These are phyloP conservation scores for Lacerta agilis DNA, from an alignment of 2,797 vertebrate genomes.

Conservation along the genomic window DNA sequence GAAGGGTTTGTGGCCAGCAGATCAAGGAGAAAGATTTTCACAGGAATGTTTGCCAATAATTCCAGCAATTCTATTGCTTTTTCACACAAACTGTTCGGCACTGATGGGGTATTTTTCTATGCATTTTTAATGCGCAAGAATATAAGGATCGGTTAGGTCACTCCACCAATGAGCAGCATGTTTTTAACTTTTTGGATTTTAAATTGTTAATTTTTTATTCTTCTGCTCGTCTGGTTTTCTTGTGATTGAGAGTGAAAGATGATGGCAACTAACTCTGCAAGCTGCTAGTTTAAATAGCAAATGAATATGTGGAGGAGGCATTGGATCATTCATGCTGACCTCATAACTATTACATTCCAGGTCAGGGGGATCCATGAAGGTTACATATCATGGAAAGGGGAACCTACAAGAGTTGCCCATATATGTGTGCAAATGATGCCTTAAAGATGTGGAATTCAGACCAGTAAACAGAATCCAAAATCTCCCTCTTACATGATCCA, in stretches of 20 bases:
- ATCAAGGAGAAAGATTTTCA: constrained; percentile 8
- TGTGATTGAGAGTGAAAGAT: not conserved
- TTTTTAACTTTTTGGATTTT: too few species aligned
- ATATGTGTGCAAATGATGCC: not conserved
- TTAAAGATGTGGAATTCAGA: not conserved
- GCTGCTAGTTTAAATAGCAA: not conserved
- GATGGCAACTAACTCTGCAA: not conserved
- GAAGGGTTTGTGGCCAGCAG: not conserved
- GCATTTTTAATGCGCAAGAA: not conserved
- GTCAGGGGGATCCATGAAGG: not conserved
- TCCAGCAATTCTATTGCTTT: constrained; percentile 37
- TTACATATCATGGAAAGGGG: not conserved
- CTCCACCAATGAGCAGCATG: too few species aligned
- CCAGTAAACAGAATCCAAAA: not conserved
- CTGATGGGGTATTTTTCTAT: constrained; percentile 39
- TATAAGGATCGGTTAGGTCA: too few species aligned
- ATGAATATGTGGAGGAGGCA: not conserved
- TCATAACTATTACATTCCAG: not conserved
- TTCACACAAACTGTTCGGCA: constrained; percentile 38
- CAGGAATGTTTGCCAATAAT: not conserved
- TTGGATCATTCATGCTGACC: not conserved
- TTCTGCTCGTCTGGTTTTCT: not conserved
- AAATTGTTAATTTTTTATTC: too few species aligned
- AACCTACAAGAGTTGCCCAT: not conserved
- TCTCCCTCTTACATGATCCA: not conserved